A percentile compares a stretch with the other conserved stretches of the same genome.
phyloP scores from a whole-genome alignment of 2,888 invertebrate genomes.

The Torymus texanus region DNA sequence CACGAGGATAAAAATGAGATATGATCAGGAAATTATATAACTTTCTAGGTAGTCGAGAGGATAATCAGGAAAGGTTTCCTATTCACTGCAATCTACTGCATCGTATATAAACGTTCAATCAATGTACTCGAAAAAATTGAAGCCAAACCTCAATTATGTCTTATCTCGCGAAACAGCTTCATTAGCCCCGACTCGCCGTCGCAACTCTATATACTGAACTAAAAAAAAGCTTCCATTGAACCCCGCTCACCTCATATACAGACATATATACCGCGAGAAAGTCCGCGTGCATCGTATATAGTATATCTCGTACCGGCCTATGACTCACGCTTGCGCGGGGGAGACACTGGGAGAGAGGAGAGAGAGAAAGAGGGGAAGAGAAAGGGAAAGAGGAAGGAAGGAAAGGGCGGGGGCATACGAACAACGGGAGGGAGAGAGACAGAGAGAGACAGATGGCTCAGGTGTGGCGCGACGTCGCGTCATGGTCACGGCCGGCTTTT shows the following conservation, averaged over 20 bases:
- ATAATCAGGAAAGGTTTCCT: too few species aligned
- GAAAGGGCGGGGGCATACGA: not conserved
- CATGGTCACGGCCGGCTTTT: slow-evolving; percentile 41
- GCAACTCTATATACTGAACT: not conserved
- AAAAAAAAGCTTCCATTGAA: slow-evolving; percentile 27
- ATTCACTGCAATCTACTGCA: too few species aligned
- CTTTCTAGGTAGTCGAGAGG: too few species aligned
- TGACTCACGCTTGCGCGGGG: slow-evolving; percentile 40
- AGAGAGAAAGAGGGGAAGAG: slow-evolving; percentile 5
- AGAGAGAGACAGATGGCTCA: slow-evolving; percentile 39
- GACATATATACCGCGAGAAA: not conserved
- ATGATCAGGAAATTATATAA: too few species aligned
- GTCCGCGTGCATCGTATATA: too few species aligned
- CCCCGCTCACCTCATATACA: not conserved
- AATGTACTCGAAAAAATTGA: too few species aligned
- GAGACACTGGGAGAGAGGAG: not conserved
- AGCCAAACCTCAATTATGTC: slow-evolving; percentile 13
- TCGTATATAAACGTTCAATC: too few species aligned
- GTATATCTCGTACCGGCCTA: slow-evolving; percentile 1
- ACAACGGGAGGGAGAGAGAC: not conserved
- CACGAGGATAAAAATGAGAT: too few species aligned
- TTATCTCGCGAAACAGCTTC: slow-evolving; percentile 36
- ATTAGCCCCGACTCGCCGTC: slow-evolving; percentile 19
- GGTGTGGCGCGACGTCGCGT: slow-evolving; percentile 45
- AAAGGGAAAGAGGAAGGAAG: not conserved